Percentiles rank a stretch among this genome's conserved stretches.
phyloP scores from a whole-genome alignment of 23 tunicate genomes.

The Clavelina lepadiformis region DNA sequence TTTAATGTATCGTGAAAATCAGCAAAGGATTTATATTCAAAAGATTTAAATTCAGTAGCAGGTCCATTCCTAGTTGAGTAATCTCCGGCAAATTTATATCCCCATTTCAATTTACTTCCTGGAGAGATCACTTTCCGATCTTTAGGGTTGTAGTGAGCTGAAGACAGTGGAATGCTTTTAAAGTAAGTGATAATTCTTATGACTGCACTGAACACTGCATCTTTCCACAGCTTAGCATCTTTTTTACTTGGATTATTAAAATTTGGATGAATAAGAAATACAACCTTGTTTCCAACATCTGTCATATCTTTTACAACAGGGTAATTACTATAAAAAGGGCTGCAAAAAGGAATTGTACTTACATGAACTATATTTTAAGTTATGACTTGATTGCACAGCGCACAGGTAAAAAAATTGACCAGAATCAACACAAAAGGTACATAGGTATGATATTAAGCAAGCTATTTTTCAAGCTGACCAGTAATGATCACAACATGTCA shows the following conservation, averaged over 20 bases:
- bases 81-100: conserved; percentile 42
- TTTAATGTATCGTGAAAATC: conserved; percentile 28
- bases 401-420: too few species aligned
- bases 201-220: neutral
- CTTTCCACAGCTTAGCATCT: conserved; percentile 2
- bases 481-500: too few species aligned
- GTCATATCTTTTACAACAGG: conserved; percentile 2
- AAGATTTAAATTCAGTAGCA: conserved; percentile 17
- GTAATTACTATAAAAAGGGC: neutral
- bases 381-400: too few species aligned
- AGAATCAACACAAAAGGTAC: too few species aligned
- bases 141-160: neutral
- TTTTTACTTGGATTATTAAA: too few species aligned
- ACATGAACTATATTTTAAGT: too few species aligned
- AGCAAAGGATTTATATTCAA: conserved; percentile 18
- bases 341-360: too few species aligned
- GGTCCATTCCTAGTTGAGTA: conserved; percentile 15
- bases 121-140: too few species aligned
- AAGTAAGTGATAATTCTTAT: neutral
- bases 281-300: conserved; percentile 25
- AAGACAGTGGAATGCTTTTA: neutral
- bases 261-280: conserved; percentile 32
- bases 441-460: too few species aligned
- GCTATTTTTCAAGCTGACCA: too few species aligned
- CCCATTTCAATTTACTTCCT: conserved; percentile 41